Conservation (phyloP, 2,113 vertebrate genomes). For the Forbesichthys agassizii region DNA sequence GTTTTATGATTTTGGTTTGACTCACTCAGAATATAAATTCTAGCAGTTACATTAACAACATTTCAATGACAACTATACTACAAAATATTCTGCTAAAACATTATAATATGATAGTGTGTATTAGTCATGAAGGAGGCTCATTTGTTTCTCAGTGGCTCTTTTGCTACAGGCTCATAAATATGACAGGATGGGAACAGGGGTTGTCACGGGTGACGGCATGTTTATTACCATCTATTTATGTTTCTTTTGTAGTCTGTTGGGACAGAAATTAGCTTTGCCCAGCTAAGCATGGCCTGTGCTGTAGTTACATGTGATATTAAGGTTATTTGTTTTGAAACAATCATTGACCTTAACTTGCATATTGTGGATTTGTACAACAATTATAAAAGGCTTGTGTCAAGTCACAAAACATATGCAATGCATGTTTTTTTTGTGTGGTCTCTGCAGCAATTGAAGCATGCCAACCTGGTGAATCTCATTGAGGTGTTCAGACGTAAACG, state of each 20-base stretch:
- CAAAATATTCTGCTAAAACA: not conserved
- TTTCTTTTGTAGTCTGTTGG: conserved; percentile 33
- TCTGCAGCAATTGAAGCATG: conserved; percentile 91
- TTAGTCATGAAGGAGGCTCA: conserved; percentile 48
- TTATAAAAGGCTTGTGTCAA: no score
- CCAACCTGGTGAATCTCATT: conserved; percentile 92
- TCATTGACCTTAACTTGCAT: not conserved
- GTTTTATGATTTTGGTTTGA: not conserved
- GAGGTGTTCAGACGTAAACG: conserved; percentile 92
- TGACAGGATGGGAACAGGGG: conserved; percentile 29
- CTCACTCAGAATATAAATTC: no score
- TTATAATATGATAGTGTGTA: conserved; percentile 16
- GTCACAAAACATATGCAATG: not conserved
- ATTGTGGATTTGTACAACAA: no score
- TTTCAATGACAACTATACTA: no score
- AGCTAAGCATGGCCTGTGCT: not conserved
- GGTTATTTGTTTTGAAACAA: not conserved
- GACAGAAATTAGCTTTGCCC: conserved; percentile 24
- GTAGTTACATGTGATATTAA: not conserved
- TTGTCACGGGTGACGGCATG: conserved; percentile 62
- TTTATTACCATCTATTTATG: conserved; percentile 56
- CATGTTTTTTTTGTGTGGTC: conserved; percentile 14
- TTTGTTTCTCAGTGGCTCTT: conserved; percentile 8
- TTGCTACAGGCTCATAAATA: conserved; percentile 47
- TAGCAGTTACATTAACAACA: no score